These are phyloP conservation scores for Buceros bicornis DNA, from an alignment of 2,797 vertebrate genomes.

Conservation along the genomic window DNA sequence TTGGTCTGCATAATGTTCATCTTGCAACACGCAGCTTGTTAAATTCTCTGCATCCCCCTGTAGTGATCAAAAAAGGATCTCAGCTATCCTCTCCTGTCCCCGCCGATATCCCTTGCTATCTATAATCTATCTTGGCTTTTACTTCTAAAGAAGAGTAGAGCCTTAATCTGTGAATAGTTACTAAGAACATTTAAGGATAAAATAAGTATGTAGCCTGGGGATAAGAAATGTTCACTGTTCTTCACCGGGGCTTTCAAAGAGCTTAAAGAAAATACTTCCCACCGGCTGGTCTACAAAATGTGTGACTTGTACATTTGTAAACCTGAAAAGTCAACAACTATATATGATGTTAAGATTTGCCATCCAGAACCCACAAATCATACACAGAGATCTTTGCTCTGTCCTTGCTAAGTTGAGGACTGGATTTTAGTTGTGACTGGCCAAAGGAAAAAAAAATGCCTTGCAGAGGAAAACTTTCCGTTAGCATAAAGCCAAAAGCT, in stretches of 20 bases:
- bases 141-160: background rate
- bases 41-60: background rate
- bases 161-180: conserved; percentile 45
- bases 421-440: conserved; percentile 8
- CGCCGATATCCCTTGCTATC: background rate
- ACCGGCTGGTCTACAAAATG: conserved; percentile 53
- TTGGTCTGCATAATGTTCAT: background rate
- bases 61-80: background rate
- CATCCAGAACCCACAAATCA: conserved; percentile 46
- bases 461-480: conserved; percentile 23
- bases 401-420: conserved; percentile 58
- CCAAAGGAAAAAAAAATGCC: background rate
- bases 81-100: background rate
- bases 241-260: conserved; percentile 54
- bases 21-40: background rate
- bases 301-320: conserved; percentile 62
- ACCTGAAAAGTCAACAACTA: conserved; percentile 55
- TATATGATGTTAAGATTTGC: conserved; percentile 51
- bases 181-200: conserved; percentile 64
- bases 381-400: conserved; percentile 53
- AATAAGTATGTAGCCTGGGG: conserved; percentile 46
- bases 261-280: conserved; percentile 65
- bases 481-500: conserved; percentile 31
- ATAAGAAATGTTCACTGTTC: conserved; percentile 59
- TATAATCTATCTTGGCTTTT: background rate